Conservation (phyloP, 2,797 vertebrate genomes). For the Labroides dimidiatus region DNA sequence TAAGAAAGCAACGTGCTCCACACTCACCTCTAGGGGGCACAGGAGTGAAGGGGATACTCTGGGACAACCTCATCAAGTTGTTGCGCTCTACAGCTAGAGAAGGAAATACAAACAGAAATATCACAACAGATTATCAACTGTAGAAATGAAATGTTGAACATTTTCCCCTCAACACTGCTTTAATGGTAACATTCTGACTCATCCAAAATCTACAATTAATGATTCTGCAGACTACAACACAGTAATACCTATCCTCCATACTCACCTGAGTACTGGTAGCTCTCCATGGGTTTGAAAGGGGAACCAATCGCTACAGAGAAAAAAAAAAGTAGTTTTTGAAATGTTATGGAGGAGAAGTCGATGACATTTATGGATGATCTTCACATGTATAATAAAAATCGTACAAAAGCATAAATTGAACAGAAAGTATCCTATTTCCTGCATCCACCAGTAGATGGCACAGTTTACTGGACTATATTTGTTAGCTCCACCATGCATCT, state of each 20-base stretch:
- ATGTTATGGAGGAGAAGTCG: neutral
- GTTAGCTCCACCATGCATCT: neutral
- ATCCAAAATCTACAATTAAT: too few species aligned
- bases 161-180: neutral
- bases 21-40: slow-evolving; percentile 96
- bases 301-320: slow-evolving; percentile 91
- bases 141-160: neutral
- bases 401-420: neutral
- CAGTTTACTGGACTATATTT: neutral
- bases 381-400: too few species aligned
- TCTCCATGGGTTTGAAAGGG: slow-evolving; percentile 98
- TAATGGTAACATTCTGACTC: neutral
- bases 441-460: slow-evolving; percentile 38
- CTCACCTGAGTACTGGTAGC: slow-evolving; percentile 97
- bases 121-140: slow-evolving; percentile 5
- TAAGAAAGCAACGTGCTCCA: neutral
- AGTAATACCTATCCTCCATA: neutral
- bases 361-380: neutral
- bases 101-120: slow-evolving; percentile 4
- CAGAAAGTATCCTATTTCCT: slow-evolving; percentile 6
- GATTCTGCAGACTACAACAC: too few species aligned
- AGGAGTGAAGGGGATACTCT: slow-evolving; percentile 98
- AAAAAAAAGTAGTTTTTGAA: slow-evolving; percentile 5
- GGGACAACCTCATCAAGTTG: slow-evolving; percentile 98
- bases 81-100: slow-evolving; percentile 96